Conservation (phyloP, 1,140 invertebrate species). For the Calliphora vicina region DNA sequence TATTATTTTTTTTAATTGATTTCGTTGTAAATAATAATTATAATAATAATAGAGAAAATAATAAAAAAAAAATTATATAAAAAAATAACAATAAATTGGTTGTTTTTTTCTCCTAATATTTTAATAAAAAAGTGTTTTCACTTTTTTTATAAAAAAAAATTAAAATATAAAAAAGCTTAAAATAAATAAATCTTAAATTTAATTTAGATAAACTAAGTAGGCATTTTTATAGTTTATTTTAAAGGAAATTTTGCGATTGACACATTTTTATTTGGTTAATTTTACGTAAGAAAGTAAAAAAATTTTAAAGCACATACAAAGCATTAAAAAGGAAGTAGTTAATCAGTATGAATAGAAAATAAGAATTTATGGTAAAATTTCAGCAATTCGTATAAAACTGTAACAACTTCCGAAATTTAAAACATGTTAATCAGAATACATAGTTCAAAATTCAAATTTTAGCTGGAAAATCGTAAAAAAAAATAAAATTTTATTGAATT, state of each 20-base stretch:
- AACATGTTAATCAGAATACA: no score
- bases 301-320: no score
- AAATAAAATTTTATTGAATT: no score
- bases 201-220: neutral
- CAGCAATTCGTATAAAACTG: no score
- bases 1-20: conserved; percentile 5
- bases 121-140: neutral
- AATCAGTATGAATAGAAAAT: no score
- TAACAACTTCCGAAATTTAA: no score
- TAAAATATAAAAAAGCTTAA: conserved; percentile 23
- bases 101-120: neutral
- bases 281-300: neutral
- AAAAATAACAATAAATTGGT: conserved; percentile 31
- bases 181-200: neutral
- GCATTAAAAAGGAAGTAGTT: no score
- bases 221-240: neutral
- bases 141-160: neutral
- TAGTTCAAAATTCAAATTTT: no score
- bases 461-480: no score
- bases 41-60: conserved; percentile 27
- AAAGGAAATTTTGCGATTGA: conserved; percentile 36
- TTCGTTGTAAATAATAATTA: neutral
- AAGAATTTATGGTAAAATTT: no score
- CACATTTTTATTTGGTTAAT: conserved; percentile 24
- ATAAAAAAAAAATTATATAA: conserved; percentile 23